Evolutionary conservation across 2,797 vertebrate genomes (phyloP), one percentile per base, ranked within the genome.

Genomic region (Ctenosaura bakeri): DNA sequence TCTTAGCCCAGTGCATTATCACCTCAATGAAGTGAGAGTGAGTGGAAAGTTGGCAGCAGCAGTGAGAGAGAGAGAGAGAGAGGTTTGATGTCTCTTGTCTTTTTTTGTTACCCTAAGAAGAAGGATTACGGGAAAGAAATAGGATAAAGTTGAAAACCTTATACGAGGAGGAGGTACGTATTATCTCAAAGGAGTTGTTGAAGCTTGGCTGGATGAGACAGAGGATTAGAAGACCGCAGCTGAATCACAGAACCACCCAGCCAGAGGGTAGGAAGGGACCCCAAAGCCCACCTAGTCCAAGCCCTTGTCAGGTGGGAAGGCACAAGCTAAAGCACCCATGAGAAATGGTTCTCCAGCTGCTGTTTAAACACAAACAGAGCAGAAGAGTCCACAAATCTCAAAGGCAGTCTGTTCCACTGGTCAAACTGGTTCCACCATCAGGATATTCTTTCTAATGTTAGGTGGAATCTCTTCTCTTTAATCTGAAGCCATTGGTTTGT

Each of bases 101-200:
- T 62, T 46, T 22, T 12, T 46, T 24, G 18, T 1, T 29, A 46
- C 10, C 85, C 77, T 0, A 0, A 12, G 66, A 69, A 69, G 66
- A 69, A 69, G 66, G 66, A 69, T 69, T 10, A 9, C 4, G 29
- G 9, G 66, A 69, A 13, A 13, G 29, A 69, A 32, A 10, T 9
- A 69, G 66, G 29, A 69, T 32, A 10, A 10, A 69, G 32, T 29
- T 29, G 66, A 69, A 69, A 69, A 12, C 29, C 66, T 69, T 32
- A 32, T 32, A 69, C 10, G 1, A 32, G 32, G 66, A 69, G 66
- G 3, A 69, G 29, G 10, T 29, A 69, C 29, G 29, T 14, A 20
- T 18, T 59, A 18, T 59, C 66, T 69, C 2, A 69, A 2, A 29
- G 66, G 26, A 8, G 26, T 69, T 4, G 59, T 20, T 59, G 59